Percentiles rank a stretch among this genome's conserved stretches.
These are phyloP conservation scores for Melanotaenia maccullochi DNA, from an alignment of 2,797 vertebrate species.

Conservation along the genomic window DNA sequence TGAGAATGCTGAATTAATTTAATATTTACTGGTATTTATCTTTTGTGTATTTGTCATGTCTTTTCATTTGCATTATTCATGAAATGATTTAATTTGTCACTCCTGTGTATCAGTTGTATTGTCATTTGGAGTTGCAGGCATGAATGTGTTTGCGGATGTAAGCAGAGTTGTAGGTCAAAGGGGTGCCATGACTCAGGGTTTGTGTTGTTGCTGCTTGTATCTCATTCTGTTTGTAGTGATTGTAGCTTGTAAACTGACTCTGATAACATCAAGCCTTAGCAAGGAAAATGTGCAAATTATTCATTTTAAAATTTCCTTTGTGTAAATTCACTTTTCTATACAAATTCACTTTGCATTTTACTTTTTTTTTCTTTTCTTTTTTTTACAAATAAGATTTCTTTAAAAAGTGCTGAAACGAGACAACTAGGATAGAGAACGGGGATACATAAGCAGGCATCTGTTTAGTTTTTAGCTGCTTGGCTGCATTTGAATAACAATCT, in stretches of 20 bases:
- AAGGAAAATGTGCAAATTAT: too few species aligned
- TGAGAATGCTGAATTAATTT: conserved; percentile 7
- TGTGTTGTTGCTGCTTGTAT: conserved; percentile 12
- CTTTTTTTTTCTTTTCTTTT: too few species aligned
- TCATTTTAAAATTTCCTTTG: neutral
- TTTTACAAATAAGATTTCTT: too few species aligned
- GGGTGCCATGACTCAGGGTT: conserved; percentile 28
- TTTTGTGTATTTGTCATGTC: neutral
- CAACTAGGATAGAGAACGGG: conserved; percentile 5
- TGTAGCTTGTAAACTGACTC: conserved; percentile 12
- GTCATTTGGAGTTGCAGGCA: conserved; percentile 21
- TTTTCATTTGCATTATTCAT: conserved; percentile 39
- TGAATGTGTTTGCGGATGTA: conserved; percentile 18
- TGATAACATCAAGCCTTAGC: neutral
- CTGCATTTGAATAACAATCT: conserved; percentile 50
- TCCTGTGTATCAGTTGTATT: conserved; percentile 14
- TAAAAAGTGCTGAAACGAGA: neutral
- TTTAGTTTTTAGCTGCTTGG: conserved; percentile 34
- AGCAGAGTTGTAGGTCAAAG: conserved; percentile 9
- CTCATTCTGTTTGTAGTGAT: conserved; percentile 22
- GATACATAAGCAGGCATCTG: neutral
- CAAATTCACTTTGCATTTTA: neutral
- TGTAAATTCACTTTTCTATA: neutral
- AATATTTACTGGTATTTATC: neutral
- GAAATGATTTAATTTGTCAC: conserved; percentile 23